Conservation (phyloP, 2,888 invertebrate genomes). For the Periphyllus acericola region DNA sequence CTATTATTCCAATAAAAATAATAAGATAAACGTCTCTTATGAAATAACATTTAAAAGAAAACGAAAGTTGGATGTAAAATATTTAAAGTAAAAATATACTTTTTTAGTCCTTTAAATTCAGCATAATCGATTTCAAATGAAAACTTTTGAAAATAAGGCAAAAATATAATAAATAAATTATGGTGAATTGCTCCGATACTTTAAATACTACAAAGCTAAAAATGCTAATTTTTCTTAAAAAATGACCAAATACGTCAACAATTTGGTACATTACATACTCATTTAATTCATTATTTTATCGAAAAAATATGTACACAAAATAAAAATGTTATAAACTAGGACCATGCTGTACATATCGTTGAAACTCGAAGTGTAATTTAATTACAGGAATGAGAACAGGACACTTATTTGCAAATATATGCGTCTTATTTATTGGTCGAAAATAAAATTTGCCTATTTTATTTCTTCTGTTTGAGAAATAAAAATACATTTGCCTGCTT, state of each 20-base stretch:
- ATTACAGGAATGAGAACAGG: not conserved
- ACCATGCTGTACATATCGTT: too few species aligned
- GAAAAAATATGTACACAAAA: too few species aligned
- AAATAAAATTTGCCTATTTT: not conserved
- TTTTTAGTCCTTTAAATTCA: not conserved
- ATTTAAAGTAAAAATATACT: not conserved
- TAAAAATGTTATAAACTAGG: not conserved
- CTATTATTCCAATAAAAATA: slow-evolving; percentile 7
- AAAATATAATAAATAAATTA: not conserved
- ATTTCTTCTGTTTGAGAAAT: not conserved
- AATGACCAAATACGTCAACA: not conserved
- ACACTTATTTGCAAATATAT: not conserved
- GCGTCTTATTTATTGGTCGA: not conserved
- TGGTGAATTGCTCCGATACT: not conserved
- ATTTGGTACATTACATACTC: not conserved
- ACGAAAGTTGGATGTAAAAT: not conserved
- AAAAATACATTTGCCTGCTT: not conserved
- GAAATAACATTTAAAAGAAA: slow-evolving; percentile 13
- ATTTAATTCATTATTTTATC: too few species aligned
- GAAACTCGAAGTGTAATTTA: not conserved
- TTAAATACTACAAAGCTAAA: not conserved
- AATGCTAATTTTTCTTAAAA: not conserved
- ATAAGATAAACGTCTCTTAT: not conserved
- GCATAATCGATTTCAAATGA: not conserved
- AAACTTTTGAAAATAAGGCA: not conserved